phyloP scores from a whole-genome alignment of 2,888 invertebrate species.

The Cryptus armator region DNA sequence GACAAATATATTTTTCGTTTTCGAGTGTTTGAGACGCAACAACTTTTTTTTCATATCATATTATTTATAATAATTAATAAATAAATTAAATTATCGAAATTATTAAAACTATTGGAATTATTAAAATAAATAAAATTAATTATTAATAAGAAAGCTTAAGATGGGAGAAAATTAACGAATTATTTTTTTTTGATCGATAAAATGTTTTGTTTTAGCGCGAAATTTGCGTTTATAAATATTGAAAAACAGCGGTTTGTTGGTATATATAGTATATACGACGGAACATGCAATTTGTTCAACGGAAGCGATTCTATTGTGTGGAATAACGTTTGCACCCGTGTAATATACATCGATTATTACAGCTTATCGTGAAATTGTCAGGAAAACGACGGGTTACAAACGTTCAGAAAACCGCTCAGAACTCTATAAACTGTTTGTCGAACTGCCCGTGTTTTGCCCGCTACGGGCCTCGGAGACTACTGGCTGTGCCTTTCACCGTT shows the following conservation, averaged over 20 bases:
- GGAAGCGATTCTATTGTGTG: not conserved
- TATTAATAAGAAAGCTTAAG: too few relatives aligned
- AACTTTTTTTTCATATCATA: too few relatives aligned
- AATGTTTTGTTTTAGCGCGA: too few relatives aligned
- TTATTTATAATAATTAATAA: too few relatives aligned
- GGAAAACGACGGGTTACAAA: not conserved
- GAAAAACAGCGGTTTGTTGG: not conserved
- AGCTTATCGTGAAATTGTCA: not conserved
- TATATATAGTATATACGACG: not conserved
- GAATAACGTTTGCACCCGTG: slow-evolving; percentile 1
- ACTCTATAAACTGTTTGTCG: slow-evolving; percentile 51
- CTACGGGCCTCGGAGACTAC: slow-evolving; percentile 32
- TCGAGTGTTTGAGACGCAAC: too few relatives aligned
- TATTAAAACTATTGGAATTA: too few relatives aligned
- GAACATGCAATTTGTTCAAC: slow-evolving; percentile 16
- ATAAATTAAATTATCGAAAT: too few relatives aligned
- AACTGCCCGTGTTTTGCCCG: slow-evolving; percentile 47
- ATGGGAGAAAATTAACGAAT: too few relatives aligned
- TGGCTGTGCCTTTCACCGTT: slow-evolving; percentile 68
- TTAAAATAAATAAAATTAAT: too few relatives aligned
- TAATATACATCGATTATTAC: slow-evolving; percentile 34
- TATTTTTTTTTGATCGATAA: too few relatives aligned
- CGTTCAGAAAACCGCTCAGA: slow-evolving; percentile 31
- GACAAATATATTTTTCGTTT: too few relatives aligned
- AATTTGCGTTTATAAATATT: not conserved